Evolutionary conservation across 2,888 invertebrate genomes (phyloP).

Genomic region (Caenorhabditis drosophilae): DNA sequence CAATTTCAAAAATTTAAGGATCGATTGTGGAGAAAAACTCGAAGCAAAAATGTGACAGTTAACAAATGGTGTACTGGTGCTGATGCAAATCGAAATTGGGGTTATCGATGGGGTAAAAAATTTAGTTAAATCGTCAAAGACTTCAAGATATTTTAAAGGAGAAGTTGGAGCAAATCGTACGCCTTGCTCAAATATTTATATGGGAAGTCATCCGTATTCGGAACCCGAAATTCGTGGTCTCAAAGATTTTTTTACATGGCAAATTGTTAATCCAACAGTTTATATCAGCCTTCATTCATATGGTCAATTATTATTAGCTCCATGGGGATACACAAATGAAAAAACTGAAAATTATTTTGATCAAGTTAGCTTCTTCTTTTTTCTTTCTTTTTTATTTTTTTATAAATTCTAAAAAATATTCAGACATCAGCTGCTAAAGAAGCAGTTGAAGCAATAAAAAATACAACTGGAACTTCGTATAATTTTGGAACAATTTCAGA

Average conservation of each 20-base stretch:
- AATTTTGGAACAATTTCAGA: conserved; percentile 65
- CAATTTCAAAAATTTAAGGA: conserved; percentile 42
- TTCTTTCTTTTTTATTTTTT: background rate
- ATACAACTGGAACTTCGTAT: conserved; percentile 60
- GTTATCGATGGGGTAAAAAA: conserved; percentile 59
- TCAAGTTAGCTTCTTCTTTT: conserved; percentile 43
- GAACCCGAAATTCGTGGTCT: conserved; percentile 61
- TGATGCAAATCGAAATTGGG: conserved; percentile 68
- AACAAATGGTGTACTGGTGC: conserved; percentile 67
- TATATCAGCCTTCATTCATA: conserved; percentile 66
- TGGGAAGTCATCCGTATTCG: conserved; percentile 52
- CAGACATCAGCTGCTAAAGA: conserved; percentile 59
- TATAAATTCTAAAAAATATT: background rate
- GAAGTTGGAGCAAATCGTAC: conserved; percentile 63
- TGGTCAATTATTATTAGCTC: conserved; percentile 63
- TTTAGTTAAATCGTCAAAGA: background rate
- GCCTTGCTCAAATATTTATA: conserved; percentile 67
- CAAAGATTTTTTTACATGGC: conserved; percentile 58
- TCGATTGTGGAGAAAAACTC: conserved; percentile 68
- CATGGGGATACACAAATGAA: conserved; percentile 66
- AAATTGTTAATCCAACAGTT: conserved; percentile 57
- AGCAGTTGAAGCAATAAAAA: conserved; percentile 62
- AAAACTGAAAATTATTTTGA: conserved; percentile 56
- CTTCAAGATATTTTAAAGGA: conserved; percentile 19
- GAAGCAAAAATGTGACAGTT: conserved; percentile 57